Evolutionary conservation across 2,113 vertebrate genomes (phyloP).

Genomic region (Melanocharis versteri): DNA sequence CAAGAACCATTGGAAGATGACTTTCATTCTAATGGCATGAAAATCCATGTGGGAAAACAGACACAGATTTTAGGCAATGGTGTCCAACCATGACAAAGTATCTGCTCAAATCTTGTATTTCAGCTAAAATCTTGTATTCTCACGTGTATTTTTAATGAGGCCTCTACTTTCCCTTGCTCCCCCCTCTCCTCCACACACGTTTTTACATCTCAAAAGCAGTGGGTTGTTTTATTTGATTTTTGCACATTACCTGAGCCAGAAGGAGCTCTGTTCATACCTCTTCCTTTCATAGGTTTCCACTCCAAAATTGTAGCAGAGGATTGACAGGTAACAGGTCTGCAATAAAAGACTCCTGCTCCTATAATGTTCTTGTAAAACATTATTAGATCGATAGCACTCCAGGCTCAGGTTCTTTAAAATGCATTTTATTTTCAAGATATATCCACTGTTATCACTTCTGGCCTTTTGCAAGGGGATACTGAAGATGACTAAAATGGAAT

Average conservation of each 20-base stretch:
- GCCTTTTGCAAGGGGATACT: neutral
- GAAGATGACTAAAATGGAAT: neutral
- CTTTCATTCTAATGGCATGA: neutral
- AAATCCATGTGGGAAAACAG: neutral
- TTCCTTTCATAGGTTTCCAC: slow-evolving; percentile 77
- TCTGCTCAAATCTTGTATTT: no score
- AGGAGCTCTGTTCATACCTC: slow-evolving; percentile 82
- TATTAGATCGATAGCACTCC: neutral
- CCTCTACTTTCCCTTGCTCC: neutral
- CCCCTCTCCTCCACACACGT: neutral
- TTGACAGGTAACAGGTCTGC: slow-evolving; percentile 83
- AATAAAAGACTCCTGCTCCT: slow-evolving; percentile 11
- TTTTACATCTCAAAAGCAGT: neutral
- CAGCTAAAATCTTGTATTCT: no score
- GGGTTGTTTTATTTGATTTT: neutral
- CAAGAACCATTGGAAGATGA: neutral
- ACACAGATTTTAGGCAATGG: neutral
- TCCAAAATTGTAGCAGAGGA: slow-evolving; percentile 92
- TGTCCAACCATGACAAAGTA: neutral
- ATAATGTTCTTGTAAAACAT: neutral
- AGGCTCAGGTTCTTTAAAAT: neutral
- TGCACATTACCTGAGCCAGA: slow-evolving; percentile 89
- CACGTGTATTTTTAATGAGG: neutral
- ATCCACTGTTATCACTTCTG: neutral
- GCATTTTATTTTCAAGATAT: neutral